phyloP scores from a whole-genome alignment of 2,113 vertebrate genomes.

The Neoarius graeffei region DNA sequence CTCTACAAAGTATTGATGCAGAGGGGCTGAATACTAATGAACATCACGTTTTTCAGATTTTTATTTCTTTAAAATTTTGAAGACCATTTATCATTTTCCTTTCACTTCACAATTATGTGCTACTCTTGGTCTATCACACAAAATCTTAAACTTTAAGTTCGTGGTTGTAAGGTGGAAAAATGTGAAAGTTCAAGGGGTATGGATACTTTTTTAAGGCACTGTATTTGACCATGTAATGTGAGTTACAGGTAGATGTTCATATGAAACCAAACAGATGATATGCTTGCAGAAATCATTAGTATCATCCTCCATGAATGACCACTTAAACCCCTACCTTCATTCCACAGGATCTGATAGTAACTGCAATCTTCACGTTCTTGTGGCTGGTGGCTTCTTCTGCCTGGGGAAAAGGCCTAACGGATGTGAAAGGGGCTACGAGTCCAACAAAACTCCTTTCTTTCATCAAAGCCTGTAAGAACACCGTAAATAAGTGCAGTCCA shows the following conservation, averaged over 20 bases:
- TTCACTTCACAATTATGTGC: no score
- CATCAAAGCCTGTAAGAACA: conserved; percentile 65
- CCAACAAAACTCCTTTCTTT: conserved; percentile 67
- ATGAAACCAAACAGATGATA: not conserved
- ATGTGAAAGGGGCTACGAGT: conserved; percentile 81
- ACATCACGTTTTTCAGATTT: no score
- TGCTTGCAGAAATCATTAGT: not conserved
- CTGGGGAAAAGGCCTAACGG: conserved; percentile 89
- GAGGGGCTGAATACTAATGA: no score
- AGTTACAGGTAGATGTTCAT: not conserved
- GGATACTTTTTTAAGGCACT: no score
- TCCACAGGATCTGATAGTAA: conserved; percentile 85
- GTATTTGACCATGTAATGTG: no score
- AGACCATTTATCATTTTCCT: no score
- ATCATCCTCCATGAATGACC: not conserved
- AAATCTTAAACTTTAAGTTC: no score
- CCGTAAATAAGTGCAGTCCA: conserved; percentile 57
- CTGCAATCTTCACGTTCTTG: conserved; percentile 84
- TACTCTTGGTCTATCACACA: no score
- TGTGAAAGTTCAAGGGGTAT: no score
- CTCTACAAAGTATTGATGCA: no score
- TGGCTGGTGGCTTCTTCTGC: conserved; percentile 90
- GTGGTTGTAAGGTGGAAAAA: no score
- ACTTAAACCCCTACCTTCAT: conserved; percentile 8
- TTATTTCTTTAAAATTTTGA: no score